Evolutionary conservation across 1,140 invertebrate genomes (phyloP).

Genomic region (Rhyacophila brunnea): DNA sequence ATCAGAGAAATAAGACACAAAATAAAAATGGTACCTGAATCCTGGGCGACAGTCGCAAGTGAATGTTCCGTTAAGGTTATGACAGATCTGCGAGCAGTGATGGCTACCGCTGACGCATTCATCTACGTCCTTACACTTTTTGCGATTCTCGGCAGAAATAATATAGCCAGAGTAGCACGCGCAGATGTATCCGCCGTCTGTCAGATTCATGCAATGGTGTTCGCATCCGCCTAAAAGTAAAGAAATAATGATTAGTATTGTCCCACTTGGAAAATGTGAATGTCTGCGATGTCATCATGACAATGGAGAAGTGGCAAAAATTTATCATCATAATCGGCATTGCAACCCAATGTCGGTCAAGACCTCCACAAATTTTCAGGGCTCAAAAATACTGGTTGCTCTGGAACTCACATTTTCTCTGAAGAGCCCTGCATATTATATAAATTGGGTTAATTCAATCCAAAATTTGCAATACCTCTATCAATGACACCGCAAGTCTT

Average conservation of each 20-base stretch:
- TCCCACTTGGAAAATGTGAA: no score
- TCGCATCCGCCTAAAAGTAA: conserved; percentile 86
- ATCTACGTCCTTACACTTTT: conserved; percentile 84
- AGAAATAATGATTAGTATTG: no score
- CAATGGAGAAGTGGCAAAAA: no score
- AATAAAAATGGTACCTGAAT: conserved; percentile 67
- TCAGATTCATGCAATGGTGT: conserved; percentile 86
- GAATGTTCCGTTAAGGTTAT: conserved; percentile 89
- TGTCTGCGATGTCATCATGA: no score
- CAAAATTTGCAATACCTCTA: conserved; percentile 46
- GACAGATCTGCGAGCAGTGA: conserved; percentile 89
- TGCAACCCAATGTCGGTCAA: no score
- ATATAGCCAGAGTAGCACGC: conserved; percentile 84
- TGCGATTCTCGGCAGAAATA: conserved; percentile 70
- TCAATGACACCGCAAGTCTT: conserved; percentile 69
- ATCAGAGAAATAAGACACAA: no score
- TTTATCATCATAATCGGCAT: no score
- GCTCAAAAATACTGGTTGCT: no score
- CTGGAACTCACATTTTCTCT: no score
- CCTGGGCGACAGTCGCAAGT: conserved; percentile 84
- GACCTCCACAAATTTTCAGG: no score
- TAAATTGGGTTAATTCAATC: background rate
- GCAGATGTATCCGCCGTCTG: conserved; percentile 83
- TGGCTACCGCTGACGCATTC: conserved; percentile 83
- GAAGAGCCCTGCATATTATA: no score